phyloP scores from a whole-genome alignment of 2,113 vertebrate species.

The Galemys pyrenaicus region DNA sequence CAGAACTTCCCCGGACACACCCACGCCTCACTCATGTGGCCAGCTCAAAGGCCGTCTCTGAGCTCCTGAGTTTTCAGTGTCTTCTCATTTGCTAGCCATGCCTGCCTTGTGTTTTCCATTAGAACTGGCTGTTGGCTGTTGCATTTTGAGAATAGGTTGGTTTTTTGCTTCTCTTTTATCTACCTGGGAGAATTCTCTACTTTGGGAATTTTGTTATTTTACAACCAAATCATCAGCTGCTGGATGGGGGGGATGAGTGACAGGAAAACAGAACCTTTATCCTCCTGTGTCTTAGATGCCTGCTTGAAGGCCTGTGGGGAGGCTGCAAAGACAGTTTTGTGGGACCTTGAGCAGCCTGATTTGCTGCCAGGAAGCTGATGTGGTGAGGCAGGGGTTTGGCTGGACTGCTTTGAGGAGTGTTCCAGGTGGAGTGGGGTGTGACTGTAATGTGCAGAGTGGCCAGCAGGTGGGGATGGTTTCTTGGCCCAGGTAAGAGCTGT shows the following conservation, averaged over 20 bases:
- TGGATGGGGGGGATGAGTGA: background rate
- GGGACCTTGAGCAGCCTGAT: background rate
- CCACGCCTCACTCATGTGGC: fast-evolving
- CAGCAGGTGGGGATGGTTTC: slow-evolving; percentile 69
- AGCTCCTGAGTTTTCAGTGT: background rate
- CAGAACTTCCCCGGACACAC: background rate
- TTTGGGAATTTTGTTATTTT: background rate
- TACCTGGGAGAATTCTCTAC: background rate
- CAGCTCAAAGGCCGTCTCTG: background rate
- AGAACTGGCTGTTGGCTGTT: background rate
- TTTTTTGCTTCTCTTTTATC: background rate
- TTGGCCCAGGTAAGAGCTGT: background rate
- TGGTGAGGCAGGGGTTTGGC: background rate
- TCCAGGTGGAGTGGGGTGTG: background rate
- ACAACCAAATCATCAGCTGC: background rate
- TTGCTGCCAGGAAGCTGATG: background rate
- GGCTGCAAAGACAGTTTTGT: background rate
- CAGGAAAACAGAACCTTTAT: background rate
- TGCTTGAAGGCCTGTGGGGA: background rate
- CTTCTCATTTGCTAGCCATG: background rate
- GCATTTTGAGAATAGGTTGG: background rate
- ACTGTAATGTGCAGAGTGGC: slow-evolving; percentile 44
- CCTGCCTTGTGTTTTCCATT: background rate
- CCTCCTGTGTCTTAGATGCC: background rate
- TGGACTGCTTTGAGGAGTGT: fast-evolving